Evolutionary conservation across 2,888 invertebrate genomes (phyloP).

Genomic region (Crematogaster levior): DNA sequence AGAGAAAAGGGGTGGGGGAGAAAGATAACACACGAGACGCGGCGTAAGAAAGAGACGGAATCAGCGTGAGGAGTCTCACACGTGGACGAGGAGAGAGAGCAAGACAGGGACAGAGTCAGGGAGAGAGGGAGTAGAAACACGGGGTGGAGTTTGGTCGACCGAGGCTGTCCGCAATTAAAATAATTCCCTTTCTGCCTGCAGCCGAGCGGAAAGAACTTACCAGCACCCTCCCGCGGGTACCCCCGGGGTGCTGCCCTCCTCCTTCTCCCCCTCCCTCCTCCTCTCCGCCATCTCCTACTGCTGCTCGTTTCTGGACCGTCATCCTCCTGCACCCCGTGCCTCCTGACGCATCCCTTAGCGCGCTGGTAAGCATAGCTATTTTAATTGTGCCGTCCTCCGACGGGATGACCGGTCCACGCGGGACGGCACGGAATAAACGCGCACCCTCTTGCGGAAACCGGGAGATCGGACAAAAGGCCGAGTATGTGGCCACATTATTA

Average conservation of each 20-base stretch:
- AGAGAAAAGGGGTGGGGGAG: conserved; percentile 50
- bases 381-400: conserved; percentile 84
- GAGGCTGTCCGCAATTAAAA: conserved; percentile 86
- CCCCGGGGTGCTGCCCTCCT: conserved; percentile 75
- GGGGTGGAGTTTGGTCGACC: conserved; percentile 82
- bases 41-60: conserved; percentile 66
- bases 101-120: conserved; percentile 56
- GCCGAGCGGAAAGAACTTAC: conserved; percentile 86
- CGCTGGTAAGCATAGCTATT: conserved; percentile 84
- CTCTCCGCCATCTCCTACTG: conserved; percentile 58
- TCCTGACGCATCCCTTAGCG: conserved; percentile 63
- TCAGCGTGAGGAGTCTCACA: conserved; percentile 59
- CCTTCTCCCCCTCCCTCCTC: conserved; percentile 33
- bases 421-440: conserved; percentile 78
- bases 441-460: conserved; percentile 62
- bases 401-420: conserved; percentile 79
- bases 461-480: conserved; percentile 71
- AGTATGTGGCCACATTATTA: conserved; percentile 80
- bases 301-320: conserved; percentile 38
- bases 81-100: conserved; percentile 56
- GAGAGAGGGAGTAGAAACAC: conserved; percentile 65
- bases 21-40: conserved; percentile 55
- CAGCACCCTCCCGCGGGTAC: conserved; percentile 82
- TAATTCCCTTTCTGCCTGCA: conserved; percentile 86
- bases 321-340: conserved; percentile 55